Base-by-base conservation (phyloP, 2,113 vertebrate genomes). In the Cygnus buccinator region DNA sequence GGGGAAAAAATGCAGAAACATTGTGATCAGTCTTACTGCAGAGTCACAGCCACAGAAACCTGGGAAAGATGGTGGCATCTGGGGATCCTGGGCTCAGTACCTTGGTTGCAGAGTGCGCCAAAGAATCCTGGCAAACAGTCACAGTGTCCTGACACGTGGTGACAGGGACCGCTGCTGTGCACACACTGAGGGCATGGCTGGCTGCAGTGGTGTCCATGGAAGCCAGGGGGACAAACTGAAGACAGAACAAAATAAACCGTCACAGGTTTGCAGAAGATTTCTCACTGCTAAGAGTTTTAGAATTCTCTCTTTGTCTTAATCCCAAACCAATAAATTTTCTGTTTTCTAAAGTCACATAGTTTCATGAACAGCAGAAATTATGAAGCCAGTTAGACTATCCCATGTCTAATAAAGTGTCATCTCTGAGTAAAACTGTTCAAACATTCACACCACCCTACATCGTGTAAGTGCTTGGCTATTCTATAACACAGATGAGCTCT, bases 101-200 rank as follows among this genome's bases (percentile, higher is more conserved):
- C 99, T 99, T 99, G 99, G 98, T 99, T 99, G 98, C 99, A 99
- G 95, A 99, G 98, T 1, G 98, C 96, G 13, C 99, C 99, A 0
- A 98, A 98, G 98, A 99, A 99, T 33, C 99, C 99, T 0, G 99
- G 98, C 87, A 99, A 97, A 95, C 99, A 99, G 48, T 99, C 99
- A 21, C 99, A 99, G 95, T 98, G 97, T 62, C 99, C 99, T 0
- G 98, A 99, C 97, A 99, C 70, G 18, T 99, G 99, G 95, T 99
- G 99, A 81, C 99, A 99, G 1, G 99, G 98, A 11, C 99, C 99
- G 0, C 93, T 98, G 98, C 99, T 99, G 98, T 99, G 99, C 93
- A 99, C 98, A 13, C 99, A 99, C 89, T 99, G 99, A 6, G 99
- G 99, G 91, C 99, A 99, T 0, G 98, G 98, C 98, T 99, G 99